A percentile compares a stretch with the other conserved stretches of the same genome.
These are phyloP conservation scores for Megaleporinus macrocephalus DNA, from an alignment of 2,113 vertebrate genomes.

Conservation along the genomic window DNA sequence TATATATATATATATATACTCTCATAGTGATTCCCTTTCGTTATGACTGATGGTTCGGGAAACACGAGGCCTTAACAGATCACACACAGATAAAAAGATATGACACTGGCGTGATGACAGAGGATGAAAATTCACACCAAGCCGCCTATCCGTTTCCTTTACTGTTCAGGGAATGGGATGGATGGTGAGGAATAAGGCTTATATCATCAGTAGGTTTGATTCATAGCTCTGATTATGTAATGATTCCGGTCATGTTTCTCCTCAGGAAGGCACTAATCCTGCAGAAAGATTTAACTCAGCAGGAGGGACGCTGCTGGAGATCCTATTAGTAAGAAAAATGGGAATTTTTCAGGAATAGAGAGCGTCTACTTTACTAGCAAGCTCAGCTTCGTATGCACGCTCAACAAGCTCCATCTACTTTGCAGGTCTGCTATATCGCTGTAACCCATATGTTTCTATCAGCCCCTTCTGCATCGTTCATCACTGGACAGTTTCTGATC, in stretches of 20 bases:
- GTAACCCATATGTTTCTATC: no score
- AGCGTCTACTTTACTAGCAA: no score
- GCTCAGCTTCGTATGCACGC: no score
- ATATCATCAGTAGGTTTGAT: conserved; percentile 7
- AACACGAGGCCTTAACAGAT: conserved; percentile 19
- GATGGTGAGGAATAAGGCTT: background rate
- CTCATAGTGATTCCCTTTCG: background rate
- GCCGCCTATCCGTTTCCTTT: conserved; percentile 24
- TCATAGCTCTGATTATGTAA: background rate
- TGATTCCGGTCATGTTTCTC: background rate
- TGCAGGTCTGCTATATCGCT: no score
- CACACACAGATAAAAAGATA: conserved; percentile 18
- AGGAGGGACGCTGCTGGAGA: background rate
- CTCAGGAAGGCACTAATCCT: background rate
- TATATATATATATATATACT: background rate
- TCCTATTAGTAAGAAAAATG: no score
- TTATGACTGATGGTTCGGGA: background rate
- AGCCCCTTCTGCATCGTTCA: no score
- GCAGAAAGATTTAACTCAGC: background rate
- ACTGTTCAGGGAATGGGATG: background rate
- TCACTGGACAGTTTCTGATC: no score
- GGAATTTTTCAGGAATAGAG: no score
- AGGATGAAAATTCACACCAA: conserved; percentile 10
- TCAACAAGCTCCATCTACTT: no score
- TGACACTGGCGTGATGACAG: background rate